Conservation (phyloP, 1,140 invertebrate genomes). For the Bicyclus anynana region DNA sequence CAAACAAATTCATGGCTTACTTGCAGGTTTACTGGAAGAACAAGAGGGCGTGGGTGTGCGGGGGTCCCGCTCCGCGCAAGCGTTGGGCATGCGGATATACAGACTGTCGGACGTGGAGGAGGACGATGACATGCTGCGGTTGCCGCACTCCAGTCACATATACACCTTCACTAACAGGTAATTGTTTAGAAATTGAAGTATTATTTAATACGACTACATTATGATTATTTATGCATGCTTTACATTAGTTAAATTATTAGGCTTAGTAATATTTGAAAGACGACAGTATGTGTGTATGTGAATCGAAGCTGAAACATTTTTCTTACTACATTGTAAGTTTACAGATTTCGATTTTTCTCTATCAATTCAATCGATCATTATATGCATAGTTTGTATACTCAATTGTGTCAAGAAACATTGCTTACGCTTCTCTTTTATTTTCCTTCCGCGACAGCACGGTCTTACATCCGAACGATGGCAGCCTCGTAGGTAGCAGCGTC, state of each 20-base stretch:
- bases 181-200: not conserved
- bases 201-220: not conserved
- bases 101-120: slow-evolving; percentile 93
- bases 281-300: not conserved
- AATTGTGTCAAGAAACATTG: slow-evolving; percentile 13
- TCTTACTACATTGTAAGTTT: not conserved
- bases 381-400: slow-evolving; percentile 8
- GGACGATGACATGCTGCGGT: slow-evolving; percentile 87
- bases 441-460: slow-evolving; percentile 80
- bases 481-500: slow-evolving; percentile 78
- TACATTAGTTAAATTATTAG: not conserved
- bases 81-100: slow-evolving; percentile 87
- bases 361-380: not conserved
- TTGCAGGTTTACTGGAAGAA: slow-evolving; percentile 88
- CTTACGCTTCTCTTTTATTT: slow-evolving; percentile 20
- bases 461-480: slow-evolving; percentile 90
- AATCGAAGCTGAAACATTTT: not conserved
- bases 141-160: slow-evolving; percentile 86
- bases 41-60: slow-evolving; percentile 93
- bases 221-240: not conserved
- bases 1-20: no score
- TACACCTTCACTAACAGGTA: slow-evolving; percentile 92
- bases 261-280: not conserved
- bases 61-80: slow-evolving; percentile 87
- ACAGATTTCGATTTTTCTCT: not conserved